Percentiles rank a stretch among this genome's conserved stretches.
Conservation (phyloP, 1,140 invertebrate genomes). For the Hermetia illucens region DNA sequence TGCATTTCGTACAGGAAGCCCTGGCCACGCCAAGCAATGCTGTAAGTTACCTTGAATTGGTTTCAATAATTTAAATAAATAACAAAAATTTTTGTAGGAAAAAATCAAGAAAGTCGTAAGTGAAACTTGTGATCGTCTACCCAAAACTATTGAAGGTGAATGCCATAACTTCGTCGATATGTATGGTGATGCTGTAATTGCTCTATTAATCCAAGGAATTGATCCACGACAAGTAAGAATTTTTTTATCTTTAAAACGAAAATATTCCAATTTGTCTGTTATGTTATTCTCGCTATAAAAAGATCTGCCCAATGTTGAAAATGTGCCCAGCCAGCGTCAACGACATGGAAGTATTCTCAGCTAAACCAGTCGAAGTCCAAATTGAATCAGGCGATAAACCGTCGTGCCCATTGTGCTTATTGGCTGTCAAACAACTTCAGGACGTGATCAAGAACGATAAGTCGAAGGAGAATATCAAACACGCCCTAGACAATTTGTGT, state of each 20-base stretch:
- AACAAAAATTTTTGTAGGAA: slow-evolving; percentile 33
- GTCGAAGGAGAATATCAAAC: slow-evolving; percentile 41
- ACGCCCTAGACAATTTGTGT: slow-evolving; percentile 59
- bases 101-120: slow-evolving; percentile 44
- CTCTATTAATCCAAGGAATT: slow-evolving; percentile 62
- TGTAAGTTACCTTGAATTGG: too few relatives aligned
- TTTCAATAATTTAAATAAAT: too few relatives aligned
- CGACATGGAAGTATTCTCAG: slow-evolving; percentile 34
- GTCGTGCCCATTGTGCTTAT: slow-evolving; percentile 65
- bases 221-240: slow-evolving; percentile 61
- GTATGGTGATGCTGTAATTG: slow-evolving; percentile 63
- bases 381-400: slow-evolving; percentile 31
- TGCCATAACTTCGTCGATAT: slow-evolving; percentile 61
- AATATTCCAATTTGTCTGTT: too few relatives aligned
- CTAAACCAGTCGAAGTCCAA: slow-evolving; percentile 17
- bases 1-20: slow-evolving; percentile 62
- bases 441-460: slow-evolving; percentile 21
- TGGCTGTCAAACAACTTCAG: slow-evolving; percentile 51
- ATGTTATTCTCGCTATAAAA: too few relatives aligned
- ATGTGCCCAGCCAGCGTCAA: slow-evolving; percentile 33
- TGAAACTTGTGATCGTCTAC: slow-evolving; percentile 51
- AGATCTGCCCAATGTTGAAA: slow-evolving; percentile 31
- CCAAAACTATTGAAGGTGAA: slow-evolving; percentile 41
- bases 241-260: too few relatives aligned
- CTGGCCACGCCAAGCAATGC: slow-evolving; percentile 53